Evolutionary conservation across 2,113 vertebrate genomes (phyloP), one percentile per base, ranked within the genome.

Genomic region (Psittacula cyanocephala): DNA sequence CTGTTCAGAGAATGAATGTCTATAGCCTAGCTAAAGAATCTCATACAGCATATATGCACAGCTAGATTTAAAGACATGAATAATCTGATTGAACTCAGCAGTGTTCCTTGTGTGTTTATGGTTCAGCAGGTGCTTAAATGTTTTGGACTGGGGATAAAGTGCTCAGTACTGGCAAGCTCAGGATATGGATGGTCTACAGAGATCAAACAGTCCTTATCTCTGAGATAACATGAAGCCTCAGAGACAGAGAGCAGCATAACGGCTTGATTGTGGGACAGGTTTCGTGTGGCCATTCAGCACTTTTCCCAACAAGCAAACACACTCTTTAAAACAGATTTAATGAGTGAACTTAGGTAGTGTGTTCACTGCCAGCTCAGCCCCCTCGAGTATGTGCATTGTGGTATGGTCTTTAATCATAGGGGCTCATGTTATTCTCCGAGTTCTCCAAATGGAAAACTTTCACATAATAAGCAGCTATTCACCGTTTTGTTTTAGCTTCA

Each of bases 371-470:
- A 77, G 37, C 39, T 75, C 72, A n/a, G 64, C 47, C 27, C 55
- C 52, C 69, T 71, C 3, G 3, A 41, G 63, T n/a, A 2, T 17
- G 28, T 71, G 35, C 55, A 29, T 3, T 95, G 46, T 39, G 23
- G 59, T 29, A 25, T 6, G 43, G 65, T 17, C 67, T 93, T 89
- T 88, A 67, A 31, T 43, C 65, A 29, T 15, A 63, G 35, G 76
- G 50, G 15, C 43, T 83, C 8, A 0, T n/a, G 31, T 57, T 64
- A 22, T 55, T 71, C 83, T 63, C 60, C 1, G 3, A 77, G 41
- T 67, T 92, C 88, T 93, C 69, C 69, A 74, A 86, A 92, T 55
- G 55, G 76, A 90, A 84, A 90, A 81, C 72, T 90, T 94, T 39
- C 69, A 70, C 64, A 47, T 24, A 78, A 59, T 72, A 46, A 86